Evolutionary conservation across 2,113 vertebrate genomes (phyloP).

Genomic region (Crotalus helleri): DNA sequence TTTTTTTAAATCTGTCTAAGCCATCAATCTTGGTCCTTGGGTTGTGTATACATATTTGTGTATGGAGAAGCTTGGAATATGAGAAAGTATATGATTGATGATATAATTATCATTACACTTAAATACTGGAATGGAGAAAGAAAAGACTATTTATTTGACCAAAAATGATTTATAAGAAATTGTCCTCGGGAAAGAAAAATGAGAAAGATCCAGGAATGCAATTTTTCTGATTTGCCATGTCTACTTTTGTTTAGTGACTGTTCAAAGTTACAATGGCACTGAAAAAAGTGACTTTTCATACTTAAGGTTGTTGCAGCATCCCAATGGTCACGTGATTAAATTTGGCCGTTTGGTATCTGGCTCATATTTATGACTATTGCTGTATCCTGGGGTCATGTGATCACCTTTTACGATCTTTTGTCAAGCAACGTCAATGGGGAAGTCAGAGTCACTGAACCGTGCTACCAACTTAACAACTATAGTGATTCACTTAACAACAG

Average conservation of each 20-base stretch:
- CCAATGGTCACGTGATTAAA: background rate
- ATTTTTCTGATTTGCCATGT: background rate
- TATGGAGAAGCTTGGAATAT: background rate
- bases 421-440: background rate
- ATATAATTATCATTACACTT: background rate
- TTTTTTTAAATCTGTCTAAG: background rate
- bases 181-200: background rate
- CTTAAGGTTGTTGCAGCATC: background rate
- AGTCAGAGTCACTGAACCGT: background rate
- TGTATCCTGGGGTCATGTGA: background rate
- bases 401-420: background rate
- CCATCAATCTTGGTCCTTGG: background rate
- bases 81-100: background rate
- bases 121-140: background rate
- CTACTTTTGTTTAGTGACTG: background rate
- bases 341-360: background rate
- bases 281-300: background rate
- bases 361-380: background rate
- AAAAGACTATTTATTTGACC: background rate
- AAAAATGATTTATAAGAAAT: background rate
- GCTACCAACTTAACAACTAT: background rate
- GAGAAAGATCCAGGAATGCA: background rate
- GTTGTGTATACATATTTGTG: background rate
- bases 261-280: background rate
- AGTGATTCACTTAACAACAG: background rate